Conservation (phyloP, 2,797 vertebrate species). For the Sebastes hopkinsi region DNA sequence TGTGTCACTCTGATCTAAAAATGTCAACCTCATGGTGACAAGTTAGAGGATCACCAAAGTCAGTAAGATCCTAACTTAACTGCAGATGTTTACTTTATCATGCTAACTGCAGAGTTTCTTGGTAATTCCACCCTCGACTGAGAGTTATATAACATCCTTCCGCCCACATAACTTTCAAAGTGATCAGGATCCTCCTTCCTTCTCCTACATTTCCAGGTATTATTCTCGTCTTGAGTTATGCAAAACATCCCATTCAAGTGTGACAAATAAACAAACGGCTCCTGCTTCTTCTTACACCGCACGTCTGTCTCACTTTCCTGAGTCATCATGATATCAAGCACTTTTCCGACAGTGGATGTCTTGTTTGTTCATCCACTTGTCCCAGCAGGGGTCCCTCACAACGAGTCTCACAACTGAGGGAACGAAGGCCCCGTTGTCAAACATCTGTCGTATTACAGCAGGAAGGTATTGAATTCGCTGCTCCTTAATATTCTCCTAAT, state of each 20-base stretch:
- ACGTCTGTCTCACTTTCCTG: background rate
- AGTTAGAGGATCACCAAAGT: background rate
- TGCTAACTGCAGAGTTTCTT: background rate
- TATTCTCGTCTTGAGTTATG: background rate
- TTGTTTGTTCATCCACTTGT: conserved; percentile 4
- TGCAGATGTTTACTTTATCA: background rate
- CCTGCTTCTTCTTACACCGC: background rate
- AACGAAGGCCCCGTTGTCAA: conserved; percentile 29
- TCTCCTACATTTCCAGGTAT: background rate
- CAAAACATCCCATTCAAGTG: background rate
- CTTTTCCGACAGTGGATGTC: background rate
- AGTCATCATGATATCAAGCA: background rate
- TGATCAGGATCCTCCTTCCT: background rate
- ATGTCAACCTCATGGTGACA: background rate
- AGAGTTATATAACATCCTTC: background rate
- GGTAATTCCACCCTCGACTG: background rate
- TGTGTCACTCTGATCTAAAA: no score
- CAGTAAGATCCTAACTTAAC: background rate
- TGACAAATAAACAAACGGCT: background rate
- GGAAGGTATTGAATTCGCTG: background rate
- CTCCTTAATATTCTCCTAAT: conserved; percentile 5
- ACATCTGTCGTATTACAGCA: conserved; percentile 17
- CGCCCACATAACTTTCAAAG: background rate
- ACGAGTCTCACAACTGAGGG: conserved; percentile 2
- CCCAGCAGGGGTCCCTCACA: conserved; percentile 15